Percentiles rank a stretch among this genome's conserved stretches.
These are phyloP conservation scores for Papilio dardanus DNA, from an alignment of 1,140 invertebrate genomes.

Conservation along the genomic window DNA sequence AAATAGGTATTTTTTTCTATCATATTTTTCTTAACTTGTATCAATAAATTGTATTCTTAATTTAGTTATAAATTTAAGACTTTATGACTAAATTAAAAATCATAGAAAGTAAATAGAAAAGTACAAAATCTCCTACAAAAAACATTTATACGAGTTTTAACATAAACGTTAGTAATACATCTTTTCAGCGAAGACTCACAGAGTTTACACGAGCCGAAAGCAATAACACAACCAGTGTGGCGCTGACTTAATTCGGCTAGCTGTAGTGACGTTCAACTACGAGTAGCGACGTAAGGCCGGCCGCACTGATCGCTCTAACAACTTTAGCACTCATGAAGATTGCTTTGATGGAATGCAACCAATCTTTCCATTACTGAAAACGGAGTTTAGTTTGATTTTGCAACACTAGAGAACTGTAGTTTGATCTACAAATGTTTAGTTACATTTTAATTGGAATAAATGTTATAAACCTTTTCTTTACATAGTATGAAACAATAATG, in stretches of 20 bases:
- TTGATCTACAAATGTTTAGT: background rate
- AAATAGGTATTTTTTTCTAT: no score
- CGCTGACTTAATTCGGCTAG: constrained; percentile 41
- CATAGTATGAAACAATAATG: no score
- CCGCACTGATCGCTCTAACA: constrained; percentile 57
- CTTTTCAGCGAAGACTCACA: background rate
- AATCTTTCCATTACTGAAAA: constrained; percentile 43
- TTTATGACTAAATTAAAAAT: no score
- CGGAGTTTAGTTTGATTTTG: constrained; percentile 4
- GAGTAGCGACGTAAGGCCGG: constrained; percentile 63
- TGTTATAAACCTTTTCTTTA: no score
- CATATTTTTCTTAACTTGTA: no score
- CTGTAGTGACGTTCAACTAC: constrained; percentile 54
- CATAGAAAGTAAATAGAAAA: no score
- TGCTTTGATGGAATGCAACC: constrained; percentile 53
- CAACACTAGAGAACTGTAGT: background rate
- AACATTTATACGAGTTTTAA: no score
- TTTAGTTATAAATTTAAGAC: no score
- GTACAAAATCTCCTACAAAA: no score
- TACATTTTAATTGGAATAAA: background rate
- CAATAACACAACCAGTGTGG: constrained; percentile 31
- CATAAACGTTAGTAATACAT: no score
- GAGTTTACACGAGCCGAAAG: constrained; percentile 16
- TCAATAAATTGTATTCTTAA: no score
- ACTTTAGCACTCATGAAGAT: constrained; percentile 68